These are phyloP conservation scores for Aspidoscelis tigris DNA, from an alignment of 2,113 vertebrate genomes.

Conservation along the genomic window DNA sequence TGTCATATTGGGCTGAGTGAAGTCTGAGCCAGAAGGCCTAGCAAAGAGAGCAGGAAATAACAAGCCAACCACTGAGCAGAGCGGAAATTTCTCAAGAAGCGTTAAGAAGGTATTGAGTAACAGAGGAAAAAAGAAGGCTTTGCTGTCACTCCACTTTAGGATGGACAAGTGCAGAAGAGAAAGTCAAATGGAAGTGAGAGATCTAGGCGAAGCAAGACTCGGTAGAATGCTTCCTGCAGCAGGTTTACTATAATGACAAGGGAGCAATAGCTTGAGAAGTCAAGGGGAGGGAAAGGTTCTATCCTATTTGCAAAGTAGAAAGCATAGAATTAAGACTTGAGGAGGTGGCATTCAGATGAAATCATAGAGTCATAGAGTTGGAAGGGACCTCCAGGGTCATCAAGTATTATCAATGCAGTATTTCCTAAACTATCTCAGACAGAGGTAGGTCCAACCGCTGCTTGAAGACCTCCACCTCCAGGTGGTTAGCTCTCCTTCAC, in stretches of 20 bases:
- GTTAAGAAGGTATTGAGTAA: not conserved
- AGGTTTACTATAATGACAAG: not conserved
- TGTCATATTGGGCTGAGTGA: fast-evolving
- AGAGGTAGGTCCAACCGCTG: too few species aligned
- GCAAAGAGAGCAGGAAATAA: slow-evolving; percentile 58
- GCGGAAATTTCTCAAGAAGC: slow-evolving; percentile 50
- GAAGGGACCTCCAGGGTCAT: too few species aligned
- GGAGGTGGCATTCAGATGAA: not conserved
- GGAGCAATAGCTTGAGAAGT: not conserved
- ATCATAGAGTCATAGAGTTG: too few species aligned
- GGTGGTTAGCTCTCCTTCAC: too few species aligned
- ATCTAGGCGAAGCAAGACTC: not conserved
- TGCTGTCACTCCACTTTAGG: not conserved
- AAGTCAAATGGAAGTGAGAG: not conserved
- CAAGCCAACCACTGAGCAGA: slow-evolving; percentile 57
- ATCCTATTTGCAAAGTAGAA: not conserved
- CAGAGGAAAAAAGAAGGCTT: not conserved
- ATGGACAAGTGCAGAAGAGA: not conserved
- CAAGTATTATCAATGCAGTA: too few species aligned
- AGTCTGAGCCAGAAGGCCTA: not conserved
- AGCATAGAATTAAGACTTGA: not conserved
- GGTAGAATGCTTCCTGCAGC: not conserved
- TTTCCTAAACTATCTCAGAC: too few species aligned
- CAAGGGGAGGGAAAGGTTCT: not conserved
- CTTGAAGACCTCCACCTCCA: too few species aligned